Percentiles rank a stretch among this genome's conserved stretches.
Evolutionary conservation across 2,797 vertebrate species (phyloP).

Genomic region (Sus cebifrons): DNA sequence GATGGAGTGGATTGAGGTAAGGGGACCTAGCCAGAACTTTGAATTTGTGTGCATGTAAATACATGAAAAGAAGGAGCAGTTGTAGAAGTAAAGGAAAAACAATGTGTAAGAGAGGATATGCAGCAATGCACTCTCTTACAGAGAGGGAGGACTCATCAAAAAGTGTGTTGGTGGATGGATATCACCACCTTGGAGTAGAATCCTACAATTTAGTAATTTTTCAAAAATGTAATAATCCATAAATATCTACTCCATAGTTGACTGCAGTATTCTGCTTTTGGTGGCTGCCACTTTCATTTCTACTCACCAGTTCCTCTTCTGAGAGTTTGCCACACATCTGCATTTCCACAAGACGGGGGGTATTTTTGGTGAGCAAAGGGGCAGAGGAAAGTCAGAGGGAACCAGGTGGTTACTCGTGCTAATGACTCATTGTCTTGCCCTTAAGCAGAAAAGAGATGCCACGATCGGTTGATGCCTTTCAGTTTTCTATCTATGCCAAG

Average conservation of each 20-base stretch:
- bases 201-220: not conserved
- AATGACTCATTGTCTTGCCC: constrained; percentile 40
- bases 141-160: not conserved
- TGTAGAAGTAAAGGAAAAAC: not conserved
- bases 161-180: not conserved
- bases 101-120: not conserved
- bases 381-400: not conserved
- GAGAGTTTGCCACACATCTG: not conserved
- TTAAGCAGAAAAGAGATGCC: constrained; percentile 21
- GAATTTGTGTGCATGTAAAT: not conserved
- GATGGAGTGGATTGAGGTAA: not conserved
- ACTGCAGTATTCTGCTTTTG: not conserved
- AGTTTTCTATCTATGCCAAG: not conserved
- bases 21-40: not conserved
- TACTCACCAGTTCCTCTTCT: constrained; percentile 42
- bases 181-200: not conserved
- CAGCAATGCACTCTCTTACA: not conserved
- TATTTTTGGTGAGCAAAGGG: not conserved
- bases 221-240: not conserved
- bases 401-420: not conserved
- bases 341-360: not conserved
- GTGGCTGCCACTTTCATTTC: constrained; percentile 29
- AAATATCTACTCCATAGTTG: not conserved
- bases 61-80: not conserved
- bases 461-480: not conserved